Conservation (phyloP, 2,888 invertebrate genomes). For the Agriopis aurantiaria region DNA sequence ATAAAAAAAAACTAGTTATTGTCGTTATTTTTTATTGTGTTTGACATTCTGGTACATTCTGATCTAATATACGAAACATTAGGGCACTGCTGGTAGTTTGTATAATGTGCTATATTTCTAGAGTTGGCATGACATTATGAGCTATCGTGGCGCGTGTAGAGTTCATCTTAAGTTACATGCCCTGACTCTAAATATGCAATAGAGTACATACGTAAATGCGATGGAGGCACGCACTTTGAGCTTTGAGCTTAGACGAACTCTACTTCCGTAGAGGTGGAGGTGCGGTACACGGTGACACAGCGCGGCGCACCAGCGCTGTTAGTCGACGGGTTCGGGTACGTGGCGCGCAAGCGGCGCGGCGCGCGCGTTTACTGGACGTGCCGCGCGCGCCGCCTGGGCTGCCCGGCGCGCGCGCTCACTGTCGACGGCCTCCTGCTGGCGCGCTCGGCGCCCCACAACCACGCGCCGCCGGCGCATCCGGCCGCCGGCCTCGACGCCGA, state of each 20-base stretch:
- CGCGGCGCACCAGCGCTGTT: constrained; percentile 78
- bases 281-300: constrained; percentile 76
- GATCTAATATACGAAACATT: too few species aligned
- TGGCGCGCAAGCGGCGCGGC: constrained; percentile 78
- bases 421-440: constrained; percentile 66
- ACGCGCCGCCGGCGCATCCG: constrained; percentile 55
- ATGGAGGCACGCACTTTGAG: neutral
- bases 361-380: constrained; percentile 80
- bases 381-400: constrained; percentile 67
- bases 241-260: neutral
- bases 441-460: constrained; percentile 64
- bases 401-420: constrained; percentile 75
- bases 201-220: neutral
- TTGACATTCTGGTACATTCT: too few species aligned
- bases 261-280: constrained; percentile 60
- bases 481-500: constrained; percentile 52
- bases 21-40: too few species aligned
- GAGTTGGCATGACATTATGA: neutral
- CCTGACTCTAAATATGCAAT: neutral
- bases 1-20: too few species aligned
- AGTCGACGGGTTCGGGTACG: constrained; percentile 71
- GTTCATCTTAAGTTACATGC: neutral
- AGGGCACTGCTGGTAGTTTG: too few species aligned
- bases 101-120: too few species aligned
- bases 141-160: neutral